Evolutionary conservation across 2,113 vertebrate species (phyloP).

Genomic region (Gasterosteus aculeatus): DNA sequence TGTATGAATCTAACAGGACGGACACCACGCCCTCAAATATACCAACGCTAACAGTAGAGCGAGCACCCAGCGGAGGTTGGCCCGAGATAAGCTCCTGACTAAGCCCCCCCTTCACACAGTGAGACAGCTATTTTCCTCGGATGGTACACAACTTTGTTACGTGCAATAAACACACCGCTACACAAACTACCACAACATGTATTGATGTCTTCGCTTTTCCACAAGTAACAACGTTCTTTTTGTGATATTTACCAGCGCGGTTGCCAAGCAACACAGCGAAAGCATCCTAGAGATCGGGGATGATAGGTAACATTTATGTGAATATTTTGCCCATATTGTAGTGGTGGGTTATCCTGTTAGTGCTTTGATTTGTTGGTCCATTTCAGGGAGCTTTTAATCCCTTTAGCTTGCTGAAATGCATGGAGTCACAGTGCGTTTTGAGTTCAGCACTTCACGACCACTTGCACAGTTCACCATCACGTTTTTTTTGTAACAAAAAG

Average conservation of each 20-base stretch:
- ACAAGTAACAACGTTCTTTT: not conserved
- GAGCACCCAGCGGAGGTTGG: not conserved
- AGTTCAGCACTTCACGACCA: not conserved
- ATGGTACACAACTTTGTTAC: not conserved
- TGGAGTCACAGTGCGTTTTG: not conserved
- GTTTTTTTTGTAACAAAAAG: not conserved
- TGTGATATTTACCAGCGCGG: not conserved
- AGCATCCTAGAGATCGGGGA: not conserved
- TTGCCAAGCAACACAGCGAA: not conserved
- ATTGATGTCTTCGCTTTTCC: not conserved
- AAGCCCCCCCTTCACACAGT: not conserved
- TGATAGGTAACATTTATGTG: not conserved
- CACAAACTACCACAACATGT: not conserved
- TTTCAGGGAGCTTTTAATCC: not conserved
- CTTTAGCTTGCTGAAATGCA: not conserved
- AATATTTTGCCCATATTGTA: not conserved
- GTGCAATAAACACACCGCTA: not conserved
- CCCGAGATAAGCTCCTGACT: not conserved
- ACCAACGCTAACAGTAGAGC: slow-evolving; percentile 2
- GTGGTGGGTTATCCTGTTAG: not conserved
- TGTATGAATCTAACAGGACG: slow-evolving; percentile 1
- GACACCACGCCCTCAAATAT: not conserved
- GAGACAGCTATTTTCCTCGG: not conserved
- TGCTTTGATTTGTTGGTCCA: not conserved
- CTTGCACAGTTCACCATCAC: not conserved